Evolutionary conservation across 2,888 invertebrate genomes (phyloP).

Genomic region (Euplagia quadripunctaria): DNA sequence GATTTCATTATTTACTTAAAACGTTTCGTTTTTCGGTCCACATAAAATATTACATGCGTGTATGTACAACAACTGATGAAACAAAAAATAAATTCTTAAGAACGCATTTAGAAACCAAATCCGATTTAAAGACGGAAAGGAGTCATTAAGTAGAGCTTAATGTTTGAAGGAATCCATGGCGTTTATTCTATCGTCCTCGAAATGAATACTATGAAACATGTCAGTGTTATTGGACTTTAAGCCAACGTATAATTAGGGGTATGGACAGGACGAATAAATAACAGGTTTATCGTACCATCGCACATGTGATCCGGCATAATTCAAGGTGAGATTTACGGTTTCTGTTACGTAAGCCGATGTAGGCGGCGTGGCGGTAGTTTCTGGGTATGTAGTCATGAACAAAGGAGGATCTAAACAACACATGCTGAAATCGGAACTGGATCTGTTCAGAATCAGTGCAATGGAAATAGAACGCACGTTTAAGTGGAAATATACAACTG

Average conservation of each 20-base stretch:
- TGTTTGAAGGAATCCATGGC: constrained; percentile 61
- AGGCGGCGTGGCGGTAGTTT: constrained; percentile 22
- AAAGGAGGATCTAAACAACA: constrained; percentile 25
- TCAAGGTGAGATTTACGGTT: constrained; percentile 56
- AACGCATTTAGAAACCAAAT: constrained; percentile 42
- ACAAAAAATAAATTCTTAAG: constrained; percentile 37
- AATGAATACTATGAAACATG: constrained; percentile 74
- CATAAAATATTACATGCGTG: constrained; percentile 27
- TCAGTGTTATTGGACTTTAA: constrained; percentile 64
- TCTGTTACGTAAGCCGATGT: constrained; percentile 47
- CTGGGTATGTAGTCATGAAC: constrained; percentile 22
- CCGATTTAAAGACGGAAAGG: constrained; percentile 60
- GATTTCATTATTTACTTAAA: no score
- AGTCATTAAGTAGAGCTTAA: constrained; percentile 71
- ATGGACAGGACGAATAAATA: constrained; percentile 77
- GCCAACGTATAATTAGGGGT: constrained; percentile 73
- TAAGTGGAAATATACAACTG: constrained; percentile 38
- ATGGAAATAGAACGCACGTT: constrained; percentile 36
- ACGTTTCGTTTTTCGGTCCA: neutral
- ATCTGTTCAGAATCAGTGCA: constrained; percentile 40
- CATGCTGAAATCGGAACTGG: constrained; percentile 16
- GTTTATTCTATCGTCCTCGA: constrained; percentile 53
- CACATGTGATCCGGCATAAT: constrained; percentile 64
- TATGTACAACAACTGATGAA: constrained; percentile 25
- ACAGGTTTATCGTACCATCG: constrained; percentile 80